Evolutionary conservation across 2,113 vertebrate species (phyloP).

Genomic region (Dicrurus megarhynchus): DNA sequence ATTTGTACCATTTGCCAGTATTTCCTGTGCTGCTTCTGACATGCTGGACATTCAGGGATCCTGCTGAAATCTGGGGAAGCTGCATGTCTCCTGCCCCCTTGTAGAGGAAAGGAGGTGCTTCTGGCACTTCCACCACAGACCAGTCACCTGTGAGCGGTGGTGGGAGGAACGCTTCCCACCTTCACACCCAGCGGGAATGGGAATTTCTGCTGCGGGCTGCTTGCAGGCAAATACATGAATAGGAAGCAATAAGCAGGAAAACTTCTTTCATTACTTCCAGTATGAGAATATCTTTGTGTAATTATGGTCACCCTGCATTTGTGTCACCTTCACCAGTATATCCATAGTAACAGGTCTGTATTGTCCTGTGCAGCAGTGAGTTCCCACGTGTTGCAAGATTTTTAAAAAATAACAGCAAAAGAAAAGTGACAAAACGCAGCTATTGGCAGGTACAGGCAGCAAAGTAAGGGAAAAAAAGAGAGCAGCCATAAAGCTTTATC

Average conservation of each 20-base stretch:
- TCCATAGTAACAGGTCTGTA: neutral
- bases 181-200: neutral
- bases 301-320: neutral
- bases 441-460: neutral
- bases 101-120: neutral
- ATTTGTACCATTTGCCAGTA: neutral
- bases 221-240: neutral
- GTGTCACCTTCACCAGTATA: neutral
- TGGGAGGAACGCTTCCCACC: neutral
- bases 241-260: neutral
- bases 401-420: neutral
- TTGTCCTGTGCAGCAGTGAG: neutral
- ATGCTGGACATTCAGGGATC: neutral
- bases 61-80: neutral
- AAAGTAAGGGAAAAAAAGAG: neutral
- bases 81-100: neutral
- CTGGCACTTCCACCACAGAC: neutral
- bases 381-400: neutral
- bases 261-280: neutral
- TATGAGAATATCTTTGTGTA: neutral
- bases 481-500: slow-evolving; percentile 15
- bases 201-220: neutral
- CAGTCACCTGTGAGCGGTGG: neutral
- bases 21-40: neutral
- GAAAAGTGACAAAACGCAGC: neutral